These are phyloP conservation scores for Toxotes jaculatrix DNA, from an alignment of 2,113 vertebrate species.

Conservation along the genomic window DNA sequence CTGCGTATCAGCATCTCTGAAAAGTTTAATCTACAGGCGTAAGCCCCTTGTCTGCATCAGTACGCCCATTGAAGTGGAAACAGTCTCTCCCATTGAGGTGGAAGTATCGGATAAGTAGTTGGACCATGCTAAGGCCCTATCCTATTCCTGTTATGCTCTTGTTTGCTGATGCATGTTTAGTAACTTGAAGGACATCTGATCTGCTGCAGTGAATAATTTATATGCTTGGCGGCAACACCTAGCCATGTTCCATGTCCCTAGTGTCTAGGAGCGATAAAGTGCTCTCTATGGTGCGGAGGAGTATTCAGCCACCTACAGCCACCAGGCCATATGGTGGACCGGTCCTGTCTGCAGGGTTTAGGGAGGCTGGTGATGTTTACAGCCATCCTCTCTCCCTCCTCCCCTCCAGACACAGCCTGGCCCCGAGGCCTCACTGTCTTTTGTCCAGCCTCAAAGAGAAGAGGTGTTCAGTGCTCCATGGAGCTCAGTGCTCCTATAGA, in stretches of 20 bases:
- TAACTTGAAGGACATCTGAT: conserved; percentile 75
- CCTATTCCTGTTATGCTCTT: conserved; percentile 74
- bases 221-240: conserved; percentile 63
- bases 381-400: conserved; percentile 15
- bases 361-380: conserved; percentile 63
- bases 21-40: conserved; percentile 59
- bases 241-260: conserved; percentile 48
- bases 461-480: conserved; percentile 44
- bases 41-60: conserved; percentile 57
- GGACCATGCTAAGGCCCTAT: conserved; percentile 56
- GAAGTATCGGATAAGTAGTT: conserved; percentile 73
- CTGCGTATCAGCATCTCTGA: conserved; percentile 45
- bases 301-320: conserved; percentile 47
- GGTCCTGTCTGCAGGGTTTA: conserved; percentile 37
- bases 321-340: conserved; percentile 62
- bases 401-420: conserved; percentile 29
- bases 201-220: conserved; percentile 76
- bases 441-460: conserved; percentile 58
- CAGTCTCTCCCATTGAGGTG: conserved; percentile 66
- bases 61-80: conserved; percentile 65
- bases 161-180: conserved; percentile 81
- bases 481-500: conserved; percentile 44
- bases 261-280: conserved; percentile 30
- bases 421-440: conserved; percentile 52
- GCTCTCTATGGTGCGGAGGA: conserved; percentile 34